Evolutionary conservation across 1,140 invertebrate species (phyloP).

Genomic region (Gerris buenoi): DNA sequence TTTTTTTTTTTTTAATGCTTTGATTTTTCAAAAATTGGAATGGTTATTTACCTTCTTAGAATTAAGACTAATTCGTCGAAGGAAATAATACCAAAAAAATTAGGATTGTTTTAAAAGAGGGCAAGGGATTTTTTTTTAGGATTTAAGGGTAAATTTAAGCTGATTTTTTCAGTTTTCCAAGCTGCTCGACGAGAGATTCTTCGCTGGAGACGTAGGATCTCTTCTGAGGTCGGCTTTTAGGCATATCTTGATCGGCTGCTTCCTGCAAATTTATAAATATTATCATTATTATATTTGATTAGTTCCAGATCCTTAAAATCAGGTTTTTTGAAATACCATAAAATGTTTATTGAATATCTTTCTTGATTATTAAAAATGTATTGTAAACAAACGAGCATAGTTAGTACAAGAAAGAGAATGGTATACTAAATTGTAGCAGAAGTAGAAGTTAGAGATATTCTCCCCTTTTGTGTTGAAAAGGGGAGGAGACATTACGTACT

Average conservation of each 20-base stretch:
- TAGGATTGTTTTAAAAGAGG: neutral
- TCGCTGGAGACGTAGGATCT: slow-evolving; percentile 18
- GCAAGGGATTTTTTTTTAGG: neutral
- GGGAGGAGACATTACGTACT: too few relatives aligned
- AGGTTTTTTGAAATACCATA: too few relatives aligned
- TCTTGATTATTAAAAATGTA: too few relatives aligned
- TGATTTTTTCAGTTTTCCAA: slow-evolving; percentile 17
- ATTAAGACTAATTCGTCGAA: neutral
- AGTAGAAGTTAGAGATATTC: too few relatives aligned
- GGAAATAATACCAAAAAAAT: neutral
- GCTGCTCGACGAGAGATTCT: slow-evolving; percentile 15
- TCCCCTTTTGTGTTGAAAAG: too few relatives aligned
- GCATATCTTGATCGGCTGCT: neutral
- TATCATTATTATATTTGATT: too few relatives aligned
- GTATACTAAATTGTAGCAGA: too few relatives aligned
- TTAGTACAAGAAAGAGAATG: too few relatives aligned
- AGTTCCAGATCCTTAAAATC: too few relatives aligned
- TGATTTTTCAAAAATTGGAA: neutral
- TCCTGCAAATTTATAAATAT: too few relatives aligned
- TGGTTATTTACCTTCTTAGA: neutral
- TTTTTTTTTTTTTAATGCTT: neutral
- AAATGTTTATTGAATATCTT: too few relatives aligned
- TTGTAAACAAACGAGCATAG: too few relatives aligned
- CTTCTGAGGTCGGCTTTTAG: slow-evolving; percentile 11
- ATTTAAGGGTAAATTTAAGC: slow-evolving; percentile 6